Percentiles rank a stretch among this genome's conserved stretches.
These are phyloP conservation scores for Torymus auratus DNA, from an alignment of 2,888 invertebrate genomes.

Conservation along the genomic window DNA sequence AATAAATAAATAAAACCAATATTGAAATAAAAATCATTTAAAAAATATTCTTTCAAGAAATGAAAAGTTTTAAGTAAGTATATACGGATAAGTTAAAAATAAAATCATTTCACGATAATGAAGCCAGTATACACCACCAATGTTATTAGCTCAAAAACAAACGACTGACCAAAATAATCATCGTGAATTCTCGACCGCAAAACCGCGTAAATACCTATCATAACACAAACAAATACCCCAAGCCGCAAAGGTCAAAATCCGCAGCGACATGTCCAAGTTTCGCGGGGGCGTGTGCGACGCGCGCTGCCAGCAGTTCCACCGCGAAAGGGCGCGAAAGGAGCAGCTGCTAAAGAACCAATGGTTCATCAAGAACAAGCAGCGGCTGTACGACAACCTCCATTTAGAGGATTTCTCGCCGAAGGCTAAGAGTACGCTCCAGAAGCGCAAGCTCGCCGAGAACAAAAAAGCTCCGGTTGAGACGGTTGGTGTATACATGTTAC, in stretches of 20 bases:
- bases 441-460: not conserved
- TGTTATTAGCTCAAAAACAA: not conserved
- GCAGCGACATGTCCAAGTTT: constrained; percentile 59
- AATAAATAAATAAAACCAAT: no score
- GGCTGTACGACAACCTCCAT: constrained; percentile 63
- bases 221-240: not conserved
- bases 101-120: no score
- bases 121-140: no score
- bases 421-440: constrained; percentile 54
- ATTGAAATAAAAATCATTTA: no score
- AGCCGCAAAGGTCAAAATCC: not conserved
- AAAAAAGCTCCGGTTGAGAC: constrained; percentile 3
- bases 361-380: constrained; percentile 69
- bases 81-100: no score
- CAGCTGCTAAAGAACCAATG: constrained; percentile 66
- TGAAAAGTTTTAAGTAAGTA: no score
- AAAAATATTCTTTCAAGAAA: no score
- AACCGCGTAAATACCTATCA: not conserved
- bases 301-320: constrained; percentile 69
- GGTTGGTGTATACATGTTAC: no score
- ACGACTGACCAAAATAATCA: constrained; percentile 6
- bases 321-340: constrained; percentile 65
- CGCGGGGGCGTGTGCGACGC: constrained; percentile 64
- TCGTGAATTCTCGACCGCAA: not conserved
- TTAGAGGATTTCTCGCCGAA: constrained; percentile 18